A percentile compares a stretch with the other conserved stretches of the same genome.
phyloP scores from a whole-genome alignment of 30 jellyfish, hydroid and myxozoan species.

The Aurelia sp. region DNA sequence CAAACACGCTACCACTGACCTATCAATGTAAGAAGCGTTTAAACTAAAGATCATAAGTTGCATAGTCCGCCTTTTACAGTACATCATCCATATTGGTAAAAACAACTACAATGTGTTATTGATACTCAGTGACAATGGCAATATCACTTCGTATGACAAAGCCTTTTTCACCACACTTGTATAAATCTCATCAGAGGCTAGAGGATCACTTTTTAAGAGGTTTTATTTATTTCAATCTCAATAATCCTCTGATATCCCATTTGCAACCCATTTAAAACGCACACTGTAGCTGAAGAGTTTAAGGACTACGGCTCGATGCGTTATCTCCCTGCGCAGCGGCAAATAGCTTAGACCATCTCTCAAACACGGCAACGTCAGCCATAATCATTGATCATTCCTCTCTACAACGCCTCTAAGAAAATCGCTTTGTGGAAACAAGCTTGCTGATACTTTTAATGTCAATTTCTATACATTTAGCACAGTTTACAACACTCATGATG shows the following conservation, averaged over 20 bases:
- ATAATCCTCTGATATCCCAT: constrained; percentile 1
- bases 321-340: too few relatives aligned
- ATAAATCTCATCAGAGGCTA: constrained; percentile 27
- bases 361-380: too few relatives aligned
- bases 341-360: too few relatives aligned
- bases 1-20: too few relatives aligned
- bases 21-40: too few relatives aligned
- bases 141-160: not conserved
- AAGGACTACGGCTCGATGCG: not conserved
- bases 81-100: not conserved
- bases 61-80: not conserved
- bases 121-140: not conserved
- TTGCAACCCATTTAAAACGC: not conserved
- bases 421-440: too few relatives aligned
- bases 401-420: too few relatives aligned
- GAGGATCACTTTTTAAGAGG: constrained; percentile 19
- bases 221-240: constrained; percentile 9
- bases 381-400: too few relatives aligned
- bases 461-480: too few relatives aligned
- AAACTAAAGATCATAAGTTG: not conserved
- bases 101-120: not conserved
- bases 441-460: too few relatives aligned
- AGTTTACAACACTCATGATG: too few relatives aligned
- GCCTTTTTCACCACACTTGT: not conserved
- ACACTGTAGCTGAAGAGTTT: not conserved